Evolutionary conservation across 2,797 vertebrate genomes (phyloP).

Genomic region (Eulemur mongoz): DNA sequence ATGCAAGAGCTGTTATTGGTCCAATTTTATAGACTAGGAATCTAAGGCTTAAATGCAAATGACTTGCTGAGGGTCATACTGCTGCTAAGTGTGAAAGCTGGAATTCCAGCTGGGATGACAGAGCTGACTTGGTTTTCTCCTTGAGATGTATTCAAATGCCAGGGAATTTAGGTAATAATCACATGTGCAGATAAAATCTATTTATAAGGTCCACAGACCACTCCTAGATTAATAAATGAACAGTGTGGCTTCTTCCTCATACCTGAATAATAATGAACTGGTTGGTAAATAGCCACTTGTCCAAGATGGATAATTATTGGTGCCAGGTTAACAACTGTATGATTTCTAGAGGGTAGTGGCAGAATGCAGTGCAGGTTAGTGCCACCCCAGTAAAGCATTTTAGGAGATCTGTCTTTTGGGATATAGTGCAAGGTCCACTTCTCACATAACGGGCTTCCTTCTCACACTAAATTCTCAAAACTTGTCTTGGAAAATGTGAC

Average conservation of each 20-base stretch:
- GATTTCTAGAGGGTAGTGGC: background rate
- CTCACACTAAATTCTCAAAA: slow-evolving; percentile 3
- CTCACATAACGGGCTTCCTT: background rate
- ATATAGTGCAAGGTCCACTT: background rate
- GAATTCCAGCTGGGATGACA: background rate
- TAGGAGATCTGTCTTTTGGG: background rate
- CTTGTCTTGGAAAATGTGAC: background rate
- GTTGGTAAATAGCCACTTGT: background rate
- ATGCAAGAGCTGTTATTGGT: background rate
- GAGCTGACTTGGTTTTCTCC: slow-evolving; percentile 12
- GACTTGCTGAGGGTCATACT: background rate
- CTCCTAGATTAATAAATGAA: background rate
- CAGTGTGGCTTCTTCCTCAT: background rate
- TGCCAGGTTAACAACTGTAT: background rate
- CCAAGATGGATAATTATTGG: background rate
- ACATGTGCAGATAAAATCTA: background rate
- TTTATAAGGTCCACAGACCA: background rate
- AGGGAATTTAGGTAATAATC: background rate
- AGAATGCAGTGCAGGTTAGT: background rate
- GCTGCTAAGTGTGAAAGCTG: background rate
- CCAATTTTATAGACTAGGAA: background rate
- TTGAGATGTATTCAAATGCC: background rate
- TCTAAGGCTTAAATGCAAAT: background rate
- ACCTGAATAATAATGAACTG: background rate
- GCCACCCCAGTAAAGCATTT: background rate